Base-by-base conservation (phyloP, 2,888 invertebrate species). In the Eupithecia pulchellata region DNA sequence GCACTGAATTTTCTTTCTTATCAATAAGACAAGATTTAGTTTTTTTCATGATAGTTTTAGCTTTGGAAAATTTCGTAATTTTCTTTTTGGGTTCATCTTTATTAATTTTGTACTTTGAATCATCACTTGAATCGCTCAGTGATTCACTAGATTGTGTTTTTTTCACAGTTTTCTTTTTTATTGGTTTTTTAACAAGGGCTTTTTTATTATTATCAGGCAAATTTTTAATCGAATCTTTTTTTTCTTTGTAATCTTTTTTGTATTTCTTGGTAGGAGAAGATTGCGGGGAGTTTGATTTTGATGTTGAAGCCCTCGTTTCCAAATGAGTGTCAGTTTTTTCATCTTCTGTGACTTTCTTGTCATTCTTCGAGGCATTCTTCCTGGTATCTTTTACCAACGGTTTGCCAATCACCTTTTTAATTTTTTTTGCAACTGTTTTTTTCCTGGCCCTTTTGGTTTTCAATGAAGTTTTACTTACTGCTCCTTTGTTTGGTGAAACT, bases 401-500 rank as follows among this genome's bases (percentile, higher is more conserved):
- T 78, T 92, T 90, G 67, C 79, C 89, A 65, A 88, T 85, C 69
- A 90, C 73, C 67, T 83, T 88, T 76, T 91, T 92, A 78, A 90
- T 92, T 83, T 92, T 93, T 5, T 88, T 81, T 60, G 86, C 74
- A 32, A 84, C 83, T 8, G 80, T 74, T 82, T 91, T 93, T 80
- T 91, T 93, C 74, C 85, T 87, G 34, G 85, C 80, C 81, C 85
- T 85, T 78, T 90, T 93, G 52, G 81, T 78, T 80, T 92, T 93
- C 66, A 90, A 84, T 73, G 89, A 81, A 84, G 89, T 85, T 88
- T 91, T 93, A 83, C 79, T 88, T 71, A 89, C 83, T 78, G 86
- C 88, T 82, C 91, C 93, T 87, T 93, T 93, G 86, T 92, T 94
- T 84, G 91, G 87, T 83, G 87, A 86, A 82, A 90, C 84, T 90